These are phyloP conservation scores for Bubalus kerabau DNA, from an alignment of 2,113 vertebrate genomes.

Conservation along the genomic window DNA sequence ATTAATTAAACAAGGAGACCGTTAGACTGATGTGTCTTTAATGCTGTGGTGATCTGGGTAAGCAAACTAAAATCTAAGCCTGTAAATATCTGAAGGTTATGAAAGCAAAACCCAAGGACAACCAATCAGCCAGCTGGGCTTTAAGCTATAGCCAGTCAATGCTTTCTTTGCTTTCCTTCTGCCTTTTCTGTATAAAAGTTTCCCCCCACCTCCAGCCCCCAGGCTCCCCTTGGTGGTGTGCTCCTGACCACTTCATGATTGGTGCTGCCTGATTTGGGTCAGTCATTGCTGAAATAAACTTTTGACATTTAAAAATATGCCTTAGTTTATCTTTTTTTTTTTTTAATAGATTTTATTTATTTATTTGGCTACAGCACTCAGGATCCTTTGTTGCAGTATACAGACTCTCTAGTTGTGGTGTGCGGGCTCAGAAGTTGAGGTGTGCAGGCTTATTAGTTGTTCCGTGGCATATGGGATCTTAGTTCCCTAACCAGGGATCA, in stretches of 20 bases:
- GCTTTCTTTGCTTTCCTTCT: neutral
- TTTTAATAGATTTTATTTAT: neutral
- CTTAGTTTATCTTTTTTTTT: neutral
- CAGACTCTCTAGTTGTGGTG: neutral
- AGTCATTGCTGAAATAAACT: neutral
- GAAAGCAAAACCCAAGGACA: neutral
- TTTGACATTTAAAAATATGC: neutral
- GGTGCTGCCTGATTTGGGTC: neutral
- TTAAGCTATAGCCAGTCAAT: neutral
- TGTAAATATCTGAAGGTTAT: neutral
- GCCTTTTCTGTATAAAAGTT: neutral
- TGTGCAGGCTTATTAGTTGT: neutral
- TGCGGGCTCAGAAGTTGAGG: neutral
- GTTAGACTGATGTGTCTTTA: neutral
- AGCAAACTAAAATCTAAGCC: neutral
- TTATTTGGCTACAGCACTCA: neutral
- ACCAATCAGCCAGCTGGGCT: neutral
- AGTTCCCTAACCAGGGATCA: neutral
- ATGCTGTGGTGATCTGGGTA: neutral
- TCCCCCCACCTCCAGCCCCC: neutral
- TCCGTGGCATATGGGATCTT: neutral
- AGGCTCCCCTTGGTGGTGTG: neutral
- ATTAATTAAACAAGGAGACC: neutral
- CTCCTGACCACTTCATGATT: neutral
- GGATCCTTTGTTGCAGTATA: neutral